Evolutionary conservation across 2,888 invertebrate species (phyloP).

Genomic region (Drosophila demipolita): DNA sequence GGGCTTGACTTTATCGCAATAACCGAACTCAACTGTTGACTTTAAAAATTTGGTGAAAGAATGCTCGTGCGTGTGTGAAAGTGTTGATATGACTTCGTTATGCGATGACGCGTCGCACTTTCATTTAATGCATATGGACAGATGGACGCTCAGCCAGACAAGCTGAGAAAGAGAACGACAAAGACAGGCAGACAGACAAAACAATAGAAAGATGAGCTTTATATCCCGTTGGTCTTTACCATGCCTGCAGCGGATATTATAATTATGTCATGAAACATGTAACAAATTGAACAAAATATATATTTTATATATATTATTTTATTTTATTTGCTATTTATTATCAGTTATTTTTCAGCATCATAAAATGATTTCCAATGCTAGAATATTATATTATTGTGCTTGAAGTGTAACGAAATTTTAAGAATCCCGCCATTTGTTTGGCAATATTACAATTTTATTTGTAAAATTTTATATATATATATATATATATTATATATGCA

Average conservation of each 20-base stretch:
- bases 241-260: background rate
- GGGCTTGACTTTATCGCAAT: constrained; percentile 48
- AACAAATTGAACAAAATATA: background rate
- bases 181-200: background rate
- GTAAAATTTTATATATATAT: background rate
- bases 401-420: background rate
- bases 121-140: constrained; percentile 28
- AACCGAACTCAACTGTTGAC: constrained; percentile 36
- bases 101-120: constrained; percentile 48
- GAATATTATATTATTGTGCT: background rate
- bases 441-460: background rate
- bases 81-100: constrained; percentile 50
- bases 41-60: constrained; percentile 58
- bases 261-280: constrained; percentile 4
- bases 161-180: background rate
- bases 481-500: too few relatives aligned
- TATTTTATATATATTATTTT: background rate
- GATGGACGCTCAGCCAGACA: constrained; percentile 1
- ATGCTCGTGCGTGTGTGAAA: constrained; percentile 31
- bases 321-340: too few relatives aligned
- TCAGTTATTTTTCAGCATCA: too few relatives aligned
- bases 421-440: background rate
- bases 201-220: constrained; percentile 10
- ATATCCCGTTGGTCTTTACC: constrained; percentile 2
- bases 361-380: background rate